Conservation (phyloP, 2,888 invertebrate genomes). For the Pterostichus niger region DNA sequence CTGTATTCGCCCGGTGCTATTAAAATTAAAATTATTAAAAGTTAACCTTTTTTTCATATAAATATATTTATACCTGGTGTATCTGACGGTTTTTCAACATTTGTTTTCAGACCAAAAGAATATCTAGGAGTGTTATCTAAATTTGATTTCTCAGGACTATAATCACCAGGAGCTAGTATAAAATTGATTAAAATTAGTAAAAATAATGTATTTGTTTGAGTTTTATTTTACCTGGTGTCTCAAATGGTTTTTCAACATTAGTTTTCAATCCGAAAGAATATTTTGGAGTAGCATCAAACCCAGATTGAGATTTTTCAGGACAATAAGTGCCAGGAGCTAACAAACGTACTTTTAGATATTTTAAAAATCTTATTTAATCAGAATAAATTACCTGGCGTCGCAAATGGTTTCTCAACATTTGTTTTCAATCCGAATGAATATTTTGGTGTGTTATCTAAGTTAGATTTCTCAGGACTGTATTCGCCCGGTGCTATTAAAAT, state of each 20-base stretch:
- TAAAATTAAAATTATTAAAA: too few relatives aligned
- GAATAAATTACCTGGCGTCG: conserved; percentile 79
- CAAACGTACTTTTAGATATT: conserved; percentile 55
- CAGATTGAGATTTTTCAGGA: conserved; percentile 85
- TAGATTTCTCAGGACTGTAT: conserved; percentile 76
- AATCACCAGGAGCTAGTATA: conserved; percentile 81
- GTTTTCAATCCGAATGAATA: conserved; percentile 82
- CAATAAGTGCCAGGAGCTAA: conserved; percentile 95
- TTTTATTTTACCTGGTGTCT: too few relatives aligned
- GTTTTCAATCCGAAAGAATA: conserved; percentile 87
- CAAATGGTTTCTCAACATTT: conserved; percentile 78
- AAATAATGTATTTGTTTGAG: too few relatives aligned
- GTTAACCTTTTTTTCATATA: too few relatives aligned
- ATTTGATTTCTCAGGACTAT: conserved; percentile 84
- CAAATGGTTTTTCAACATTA: conserved; percentile 80
- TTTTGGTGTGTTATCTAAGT: conserved; percentile 81
- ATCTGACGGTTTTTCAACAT: conserved; percentile 81
- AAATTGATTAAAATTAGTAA: background rate
- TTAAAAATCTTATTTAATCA: conserved; percentile 69
- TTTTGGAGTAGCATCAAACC: conserved; percentile 83
- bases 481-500: conserved; percentile 73
- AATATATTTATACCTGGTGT: conserved; percentile 82
- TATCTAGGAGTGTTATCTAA: conserved; percentile 83
- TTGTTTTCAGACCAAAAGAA: conserved; percentile 86
- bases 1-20: conserved; percentile 90